Base-by-base conservation (phyloP, 2,797 vertebrate genomes). In the Spinus olivaceus region DNA sequence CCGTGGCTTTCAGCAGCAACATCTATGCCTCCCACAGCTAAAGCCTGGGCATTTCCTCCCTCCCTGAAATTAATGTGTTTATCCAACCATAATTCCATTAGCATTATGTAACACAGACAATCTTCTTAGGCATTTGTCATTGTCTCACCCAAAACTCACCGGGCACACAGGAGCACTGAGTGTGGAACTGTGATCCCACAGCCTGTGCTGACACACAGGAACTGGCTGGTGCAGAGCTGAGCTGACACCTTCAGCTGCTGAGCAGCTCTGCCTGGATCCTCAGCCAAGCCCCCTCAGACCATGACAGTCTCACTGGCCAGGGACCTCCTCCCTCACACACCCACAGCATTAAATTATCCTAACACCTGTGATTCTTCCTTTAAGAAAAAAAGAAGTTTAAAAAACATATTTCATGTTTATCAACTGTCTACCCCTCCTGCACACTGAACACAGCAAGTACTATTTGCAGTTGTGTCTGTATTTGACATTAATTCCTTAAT, bases 71-170 rank as follows among this genome's bases (percentile, higher is more conserved):
- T 71, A 93, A 88, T 54, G 78, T 95, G 82, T 96, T 97, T 96
- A 95, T 81, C 83, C 89, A 94, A 61, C 39, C 91, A 42, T 92
- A 96, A 94, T 91, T 95, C 88, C 93, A 95, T 94, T 96, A 96
- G 93, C 70, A 95, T 96, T 97, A 97, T 69, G 91, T 95, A 97
- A 97, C 93, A 83, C 54, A 90, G 95, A 87, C 95, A 95, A 94
- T 94, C 94, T 96, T 96, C 94, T 95, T 82, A 94, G 78, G 86
- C 86, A 53, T 74, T 56, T 92, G 80, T 85, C 88, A 90, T 81
- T 61, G 79, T 73, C 93, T 96, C 73, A 71, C 95, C 90, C 91
- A 95, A 95, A 93, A 60, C 53, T 60, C 92, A 61, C 57, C n/a
- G 67, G 47, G 66, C 95, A 42, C 86, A 51, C 82, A 20, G 0